Base-by-base conservation (phyloP, 2,113 vertebrate genomes). In the Eubucco bourcierii region DNA sequence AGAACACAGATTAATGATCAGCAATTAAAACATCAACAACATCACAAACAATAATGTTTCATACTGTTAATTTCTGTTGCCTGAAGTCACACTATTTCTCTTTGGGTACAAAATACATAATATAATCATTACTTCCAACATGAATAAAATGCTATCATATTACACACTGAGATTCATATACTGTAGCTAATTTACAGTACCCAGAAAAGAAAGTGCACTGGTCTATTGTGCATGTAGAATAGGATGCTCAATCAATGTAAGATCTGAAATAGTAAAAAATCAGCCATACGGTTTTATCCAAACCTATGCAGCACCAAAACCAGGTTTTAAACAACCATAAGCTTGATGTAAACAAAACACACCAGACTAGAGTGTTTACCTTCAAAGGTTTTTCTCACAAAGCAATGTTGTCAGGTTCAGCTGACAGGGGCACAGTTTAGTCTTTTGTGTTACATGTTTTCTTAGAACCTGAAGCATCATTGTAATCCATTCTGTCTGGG, bases 1-100 rank as follows among this genome's bases (percentile, higher is more conserved):
- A 88, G 94, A 94, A 96, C 94, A 90, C 76, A 93, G 84, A 96
- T 96, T 95, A 96, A 96, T 93, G 91, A 94, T 94, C 81, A 92
- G 87, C 91, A 94, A 95, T 95, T 96, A 96, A 96, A 96, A 95
- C 73, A 95, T 95, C 95, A 94, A 89, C 92, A 93, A 64, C 82
- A 87, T 93, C 87, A 87, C 91, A 95, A 96, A 96, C 84, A 95
- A 95, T 96, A 90, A 95, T 95, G 87, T 88, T 94, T 96, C 94
- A 91, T 91, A 96, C 81, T 75, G 91, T 93, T 96, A 94, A 95
- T 95, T 96, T 96, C 95, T 96, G 75, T 90, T 92, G 95, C 95
- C 94, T 94, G 72, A 95, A 95, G 94, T 68, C 84, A 94, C 11
- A 25, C 72, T 94, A 94, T 95, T 93, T 95, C 89, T 96, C 93